Conservation (phyloP, 2,113 vertebrate genomes). For the Ascaphus truei region DNA sequence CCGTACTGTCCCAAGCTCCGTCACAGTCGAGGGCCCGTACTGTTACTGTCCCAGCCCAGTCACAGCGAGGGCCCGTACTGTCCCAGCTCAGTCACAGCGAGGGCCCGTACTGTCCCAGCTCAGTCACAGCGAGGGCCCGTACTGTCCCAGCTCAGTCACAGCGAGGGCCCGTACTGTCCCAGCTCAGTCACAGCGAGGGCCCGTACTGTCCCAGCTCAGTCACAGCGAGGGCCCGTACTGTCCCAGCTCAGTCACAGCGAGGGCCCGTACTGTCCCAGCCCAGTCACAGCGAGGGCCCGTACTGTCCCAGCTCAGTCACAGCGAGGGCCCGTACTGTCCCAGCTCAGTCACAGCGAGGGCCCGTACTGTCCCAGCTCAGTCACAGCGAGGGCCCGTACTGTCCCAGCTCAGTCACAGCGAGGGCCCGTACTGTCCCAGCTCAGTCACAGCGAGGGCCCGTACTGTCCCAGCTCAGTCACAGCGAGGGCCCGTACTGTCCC, state of each 20-base stretch:
- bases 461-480: not conserved
- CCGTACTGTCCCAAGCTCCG: too few relatives aligned
- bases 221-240: not conserved
- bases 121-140: slow-evolving; percentile 8
- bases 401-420: not conserved
- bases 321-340: slow-evolving; percentile 3
- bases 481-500: slow-evolving; percentile 1
- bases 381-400: slow-evolving; percentile 8
- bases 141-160: not conserved
- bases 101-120: slow-evolving; percentile 1
- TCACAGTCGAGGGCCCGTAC: not conserved
- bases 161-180: slow-evolving; percentile 1
- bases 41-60: slow-evolving; percentile 7
- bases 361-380: slow-evolving; percentile 2
- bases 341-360: not conserved
- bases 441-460: slow-evolving; percentile 8
- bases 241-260: slow-evolving; percentile 2
- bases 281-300: not conserved
- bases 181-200: slow-evolving; percentile 7
- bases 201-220: not conserved
- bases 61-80: slow-evolving; percentile 8
- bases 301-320: slow-evolving; percentile 4
- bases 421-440: slow-evolving; percentile 1
- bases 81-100: not conserved
- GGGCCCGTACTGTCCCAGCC: slow-evolving; percentile 2